phyloP scores from a whole-genome alignment of 2,888 invertebrate genomes.

The Thecocarcelia acutangulata region DNA sequence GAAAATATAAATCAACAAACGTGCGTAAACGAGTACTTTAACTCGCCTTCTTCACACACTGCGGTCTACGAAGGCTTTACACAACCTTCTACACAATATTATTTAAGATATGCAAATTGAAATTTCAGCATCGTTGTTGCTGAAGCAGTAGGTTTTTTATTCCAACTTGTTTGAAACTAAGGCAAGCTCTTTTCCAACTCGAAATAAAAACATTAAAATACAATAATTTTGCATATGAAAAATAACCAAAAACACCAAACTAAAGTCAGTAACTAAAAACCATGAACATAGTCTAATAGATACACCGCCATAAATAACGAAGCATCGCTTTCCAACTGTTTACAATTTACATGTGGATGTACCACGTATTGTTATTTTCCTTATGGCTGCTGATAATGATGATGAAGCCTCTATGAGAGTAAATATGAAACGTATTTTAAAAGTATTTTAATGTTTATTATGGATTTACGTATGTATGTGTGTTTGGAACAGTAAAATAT shows the following conservation, averaged over 20 bases:
- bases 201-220: not conserved
- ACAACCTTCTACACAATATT: too few relatives aligned
- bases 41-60: too few relatives aligned
- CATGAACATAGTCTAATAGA: conserved; percentile 27
- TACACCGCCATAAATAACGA: conserved; percentile 17
- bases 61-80: too few relatives aligned
- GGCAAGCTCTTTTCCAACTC: not conserved
- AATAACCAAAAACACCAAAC: conserved; percentile 5
- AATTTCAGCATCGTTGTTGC: too few relatives aligned
- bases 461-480: conserved; percentile 29
- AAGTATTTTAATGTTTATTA: conserved; percentile 41
- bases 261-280: conserved; percentile 27
- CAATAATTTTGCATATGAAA: conserved; percentile 7
- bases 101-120: too few relatives aligned
- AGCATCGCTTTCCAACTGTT: not conserved
- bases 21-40: too few relatives aligned
- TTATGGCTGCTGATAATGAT: not conserved
- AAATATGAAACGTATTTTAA: conserved; percentile 34
- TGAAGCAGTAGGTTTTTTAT: too few relatives aligned
- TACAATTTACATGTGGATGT: not conserved
- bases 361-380: not conserved
- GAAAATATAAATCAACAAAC: too few relatives aligned
- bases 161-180: too few relatives aligned
- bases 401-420: conserved; percentile 2
- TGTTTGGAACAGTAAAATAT: conserved; percentile 5